Evolutionary conservation across 2,113 vertebrate genomes (phyloP), one percentile per base, ranked within the genome.

Genomic region (Ammodytes dubius): DNA sequence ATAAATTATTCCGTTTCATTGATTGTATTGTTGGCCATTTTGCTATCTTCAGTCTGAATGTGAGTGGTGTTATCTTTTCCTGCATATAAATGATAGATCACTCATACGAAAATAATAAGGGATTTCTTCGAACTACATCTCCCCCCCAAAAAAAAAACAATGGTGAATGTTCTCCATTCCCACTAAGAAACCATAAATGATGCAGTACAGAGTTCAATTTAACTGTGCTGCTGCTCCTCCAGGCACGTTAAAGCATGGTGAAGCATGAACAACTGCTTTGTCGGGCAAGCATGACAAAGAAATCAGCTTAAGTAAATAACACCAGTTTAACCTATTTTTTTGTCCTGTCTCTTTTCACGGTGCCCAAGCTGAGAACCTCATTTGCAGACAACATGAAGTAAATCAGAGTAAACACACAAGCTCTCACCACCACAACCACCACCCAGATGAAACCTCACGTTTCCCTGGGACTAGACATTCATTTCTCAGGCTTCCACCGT

Each of bases 311-410:
- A 77, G 57, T 39, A 65, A 61, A 72, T 56, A 79, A 82, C 78
- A 82, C 46, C 77, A 65, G 58, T 52, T 70, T 66, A 42, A 8
- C 10, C 52, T 4, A 35, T 35, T 58, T 11, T 27, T 0, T 19
- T 53, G 0, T 57, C 43, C 69, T 37, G 58, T 50, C 61, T 65
- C n/a, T 68, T 35, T 68, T 75, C 57, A 50, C 45, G 27, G 14
- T 71, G 73, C 64, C 83, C 79, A 77, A 19, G 19, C 70, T 50
- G 50, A 83, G 56, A n/a, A 72, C 45, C 74, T 88, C 81, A 92
- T 91, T 81, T 90, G 59, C 47, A 65, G 49, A 76, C 47, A 66
- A 73, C 59, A 74, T 46, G 61, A 66, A 65, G 9, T 58, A 76
- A 27, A 59, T 83, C 66, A 50, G 57, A 53, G 60, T 12, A 81